Evolutionary conservation across 2,797 vertebrate genomes (phyloP).

Genomic region (Pseudochirops cupreus): DNA sequence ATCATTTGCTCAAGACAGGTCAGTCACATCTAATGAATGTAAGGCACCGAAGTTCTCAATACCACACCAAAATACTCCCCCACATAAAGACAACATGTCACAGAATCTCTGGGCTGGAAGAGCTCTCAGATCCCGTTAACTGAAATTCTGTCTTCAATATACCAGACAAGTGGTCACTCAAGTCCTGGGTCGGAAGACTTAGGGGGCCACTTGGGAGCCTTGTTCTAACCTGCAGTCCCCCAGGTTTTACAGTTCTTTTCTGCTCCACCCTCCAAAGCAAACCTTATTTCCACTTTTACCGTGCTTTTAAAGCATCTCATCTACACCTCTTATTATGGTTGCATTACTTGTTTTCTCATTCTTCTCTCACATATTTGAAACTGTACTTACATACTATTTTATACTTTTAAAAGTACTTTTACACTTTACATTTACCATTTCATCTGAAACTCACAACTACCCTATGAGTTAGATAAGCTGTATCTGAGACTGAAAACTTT

Average conservation of each 20-base stretch:
- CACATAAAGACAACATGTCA: neutral
- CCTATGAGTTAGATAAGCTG: neutral
- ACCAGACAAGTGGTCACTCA: neutral
- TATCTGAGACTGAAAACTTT: neutral
- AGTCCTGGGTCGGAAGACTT: neutral
- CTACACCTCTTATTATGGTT: neutral
- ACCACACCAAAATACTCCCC: neutral
- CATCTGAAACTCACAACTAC: neutral
- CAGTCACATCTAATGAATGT: constrained; percentile 37
- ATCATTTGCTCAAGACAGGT: constrained; percentile 47
- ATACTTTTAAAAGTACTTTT: neutral
- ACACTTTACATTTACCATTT: neutral
- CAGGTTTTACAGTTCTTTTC: neutral
- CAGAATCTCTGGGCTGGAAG: neutral
- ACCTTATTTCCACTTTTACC: neutral
- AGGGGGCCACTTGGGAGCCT: neutral
- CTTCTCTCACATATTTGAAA: neutral
- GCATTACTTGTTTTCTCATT: neutral
- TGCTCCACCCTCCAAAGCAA: neutral
- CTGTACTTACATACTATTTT: neutral
- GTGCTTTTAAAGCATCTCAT: neutral
- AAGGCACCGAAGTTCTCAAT: neutral
- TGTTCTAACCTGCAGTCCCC: neutral
- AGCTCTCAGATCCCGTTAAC: neutral
- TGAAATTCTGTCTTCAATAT: neutral